These are phyloP conservation scores for Salminus brasiliensis DNA, from an alignment of 2,113 vertebrate species.

Conservation along the genomic window DNA sequence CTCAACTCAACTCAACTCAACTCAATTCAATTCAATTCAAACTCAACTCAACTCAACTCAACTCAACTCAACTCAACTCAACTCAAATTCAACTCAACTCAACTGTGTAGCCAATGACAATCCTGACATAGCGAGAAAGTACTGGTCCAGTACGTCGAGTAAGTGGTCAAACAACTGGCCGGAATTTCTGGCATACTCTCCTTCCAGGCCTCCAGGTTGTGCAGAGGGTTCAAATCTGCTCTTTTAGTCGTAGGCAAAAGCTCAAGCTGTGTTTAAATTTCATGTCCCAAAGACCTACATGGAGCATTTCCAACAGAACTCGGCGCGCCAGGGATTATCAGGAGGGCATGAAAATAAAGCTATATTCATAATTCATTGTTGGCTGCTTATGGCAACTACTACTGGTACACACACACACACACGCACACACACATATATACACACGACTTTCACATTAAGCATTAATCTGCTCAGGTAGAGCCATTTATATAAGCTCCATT, in stretches of 20 bases:
- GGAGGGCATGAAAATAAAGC: neutral
- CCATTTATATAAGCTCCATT: neutral
- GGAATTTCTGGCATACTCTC: neutral
- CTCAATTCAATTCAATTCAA: too few relatives aligned
- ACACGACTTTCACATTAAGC: neutral
- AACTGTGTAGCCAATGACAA: too few relatives aligned
- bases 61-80: too few relatives aligned
- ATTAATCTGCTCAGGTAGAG: neutral
- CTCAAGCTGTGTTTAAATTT: slow-evolving; percentile 13
- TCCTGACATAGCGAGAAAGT: too few relatives aligned
- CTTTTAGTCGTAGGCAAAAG: neutral
- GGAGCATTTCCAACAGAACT: slow-evolving; percentile 6
- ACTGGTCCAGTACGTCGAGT: too few relatives aligned
- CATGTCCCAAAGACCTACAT: neutral
- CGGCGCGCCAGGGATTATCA: neutral
- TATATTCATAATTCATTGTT: neutral
- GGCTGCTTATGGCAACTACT: neutral
- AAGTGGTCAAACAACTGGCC: neutral
- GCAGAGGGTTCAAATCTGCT: neutral
- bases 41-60: too few relatives aligned
- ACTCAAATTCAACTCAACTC: too few relatives aligned
- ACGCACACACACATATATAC: slow-evolving; percentile 5
- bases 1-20: too few relatives aligned
- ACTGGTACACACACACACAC: too few relatives aligned
- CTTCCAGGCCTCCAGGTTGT: neutral